Percentiles rank a stretch among this genome's conserved stretches.
Evolutionary conservation across 2,113 vertebrate genomes (phyloP).

Genomic region (Corythoichthys intestinalis): DNA sequence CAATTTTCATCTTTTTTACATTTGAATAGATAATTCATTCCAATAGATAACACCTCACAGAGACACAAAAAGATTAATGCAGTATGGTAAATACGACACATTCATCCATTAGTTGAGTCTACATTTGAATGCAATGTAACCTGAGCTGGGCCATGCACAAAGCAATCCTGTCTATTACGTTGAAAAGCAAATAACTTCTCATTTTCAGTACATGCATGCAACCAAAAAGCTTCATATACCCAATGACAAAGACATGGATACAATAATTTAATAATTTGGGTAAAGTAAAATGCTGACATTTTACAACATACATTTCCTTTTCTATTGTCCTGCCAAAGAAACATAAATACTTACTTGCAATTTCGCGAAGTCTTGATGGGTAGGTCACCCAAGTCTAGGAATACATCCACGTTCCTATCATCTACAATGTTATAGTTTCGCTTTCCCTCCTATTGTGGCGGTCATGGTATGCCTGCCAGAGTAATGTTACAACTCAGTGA

Average conservation of each 20-base stretch:
- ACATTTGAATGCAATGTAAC: constrained; percentile 30
- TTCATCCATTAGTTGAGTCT: constrained; percentile 20
- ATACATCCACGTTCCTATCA: constrained; percentile 47
- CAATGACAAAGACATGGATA: constrained; percentile 35
- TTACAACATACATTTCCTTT: constrained; percentile 39
- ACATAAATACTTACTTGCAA: constrained; percentile 8
- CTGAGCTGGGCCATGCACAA: constrained; percentile 36
- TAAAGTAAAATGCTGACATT: constrained; percentile 47
- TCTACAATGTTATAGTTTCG: constrained; percentile 35
- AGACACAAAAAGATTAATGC: constrained; percentile 11
- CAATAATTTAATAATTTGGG: constrained; percentile 33
- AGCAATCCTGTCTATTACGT: constrained; percentile 39
- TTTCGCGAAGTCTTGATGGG: background rate
- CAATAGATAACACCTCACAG: background rate
- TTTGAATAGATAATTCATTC: constrained; percentile 8
- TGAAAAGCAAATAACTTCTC: constrained; percentile 10
- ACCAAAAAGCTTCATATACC: constrained; percentile 25
- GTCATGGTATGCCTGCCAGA: constrained; percentile 28
- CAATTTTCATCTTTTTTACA: constrained; percentile 6
- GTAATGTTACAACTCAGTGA: constrained; percentile 41
- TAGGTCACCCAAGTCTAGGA: constrained; percentile 10
- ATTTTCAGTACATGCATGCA: constrained; percentile 15
- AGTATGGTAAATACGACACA: background rate
- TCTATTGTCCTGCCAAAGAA: constrained; percentile 31
- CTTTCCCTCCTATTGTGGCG: constrained; percentile 24